Conservation (phyloP, 2,797 vertebrate genomes). For the Knipowitschia caucasica region DNA sequence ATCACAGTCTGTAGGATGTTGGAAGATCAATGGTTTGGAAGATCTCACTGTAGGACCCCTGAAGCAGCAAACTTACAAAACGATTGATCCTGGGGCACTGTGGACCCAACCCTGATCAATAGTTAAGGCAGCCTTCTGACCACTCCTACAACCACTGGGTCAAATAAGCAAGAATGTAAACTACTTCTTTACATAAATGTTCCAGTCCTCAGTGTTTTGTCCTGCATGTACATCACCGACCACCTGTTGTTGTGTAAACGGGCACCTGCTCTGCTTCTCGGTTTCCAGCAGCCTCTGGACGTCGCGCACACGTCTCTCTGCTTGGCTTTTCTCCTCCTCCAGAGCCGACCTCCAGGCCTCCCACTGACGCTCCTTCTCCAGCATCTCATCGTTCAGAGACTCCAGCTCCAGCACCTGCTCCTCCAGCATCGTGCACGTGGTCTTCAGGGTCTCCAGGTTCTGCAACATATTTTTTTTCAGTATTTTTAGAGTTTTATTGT, state of each 20-base stretch:
- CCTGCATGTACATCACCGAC: not conserved
- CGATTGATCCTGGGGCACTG: no score
- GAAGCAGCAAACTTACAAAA: no score
- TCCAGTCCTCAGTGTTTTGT: no score
- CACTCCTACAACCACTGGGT: no score
- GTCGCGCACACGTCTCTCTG: conserved; percentile 90
- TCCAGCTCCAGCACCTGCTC: conserved; percentile 97
- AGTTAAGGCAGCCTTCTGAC: no score
- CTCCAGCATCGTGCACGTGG: conserved; percentile 97
- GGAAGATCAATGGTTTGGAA: no score
- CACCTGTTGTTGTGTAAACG: not conserved
- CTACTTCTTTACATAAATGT: no score
- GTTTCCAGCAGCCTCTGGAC: conserved; percentile 93
- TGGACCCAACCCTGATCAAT: no score
- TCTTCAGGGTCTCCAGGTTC: conserved; percentile 98
- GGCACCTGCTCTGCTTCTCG: conserved; percentile 95
- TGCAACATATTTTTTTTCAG: conserved; percentile 40
- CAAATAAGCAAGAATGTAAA: no score
- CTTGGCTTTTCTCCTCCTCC: conserved; percentile 94
- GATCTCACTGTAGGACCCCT: no score
- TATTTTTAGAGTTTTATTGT: no score
- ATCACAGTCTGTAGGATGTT: no score
- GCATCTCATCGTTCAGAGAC: conserved; percentile 91
- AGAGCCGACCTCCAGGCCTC: conserved; percentile 91
- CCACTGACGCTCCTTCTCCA: conserved; percentile 97